Evolutionary conservation across 2,797 vertebrate genomes (phyloP).

Genomic region (Geotrypetes seraphini): DNA sequence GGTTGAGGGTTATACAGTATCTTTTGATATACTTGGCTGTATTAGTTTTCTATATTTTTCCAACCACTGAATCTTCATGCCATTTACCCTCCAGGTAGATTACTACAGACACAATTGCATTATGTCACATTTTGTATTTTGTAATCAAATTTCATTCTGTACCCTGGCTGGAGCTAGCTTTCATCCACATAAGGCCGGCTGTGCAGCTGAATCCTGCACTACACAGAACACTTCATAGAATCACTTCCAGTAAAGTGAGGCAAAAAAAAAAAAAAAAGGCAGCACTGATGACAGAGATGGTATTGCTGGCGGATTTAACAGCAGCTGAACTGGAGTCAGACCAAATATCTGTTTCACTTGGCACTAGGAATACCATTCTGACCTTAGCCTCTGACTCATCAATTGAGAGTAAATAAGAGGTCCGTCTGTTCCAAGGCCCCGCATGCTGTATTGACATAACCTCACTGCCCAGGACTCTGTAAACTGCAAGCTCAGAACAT

Average conservation of each 20-base stretch:
- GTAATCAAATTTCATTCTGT: too few species aligned
- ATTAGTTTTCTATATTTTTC: too few species aligned
- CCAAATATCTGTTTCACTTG: constrained; percentile 25
- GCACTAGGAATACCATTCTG: constrained; percentile 3
- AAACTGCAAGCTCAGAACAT: neutral
- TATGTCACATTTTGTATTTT: too few species aligned
- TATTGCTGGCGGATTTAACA: neutral
- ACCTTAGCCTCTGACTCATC: constrained; percentile 24
- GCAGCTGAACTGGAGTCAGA: constrained; percentile 14
- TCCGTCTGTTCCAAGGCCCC: constrained; percentile 21
- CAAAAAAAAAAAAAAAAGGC: neutral
- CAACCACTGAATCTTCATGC: too few species aligned
- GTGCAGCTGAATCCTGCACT: too few species aligned
- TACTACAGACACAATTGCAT: too few species aligned
- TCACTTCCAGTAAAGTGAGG: too few species aligned
- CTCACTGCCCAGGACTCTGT: neutral
- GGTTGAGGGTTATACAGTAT: too few species aligned
- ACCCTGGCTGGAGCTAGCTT: neutral
- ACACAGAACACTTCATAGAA: too few species aligned
- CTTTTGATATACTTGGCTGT: too few species aligned
- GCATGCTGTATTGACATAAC: neutral
- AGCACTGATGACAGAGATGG: constrained; percentile 10
- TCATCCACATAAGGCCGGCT: neutral
- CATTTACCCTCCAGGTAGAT: too few species aligned
- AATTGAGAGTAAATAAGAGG: constrained; percentile 28